Base-by-base conservation (phyloP, 2,113 vertebrate species). In the Gymnarchus niloticus region DNA sequence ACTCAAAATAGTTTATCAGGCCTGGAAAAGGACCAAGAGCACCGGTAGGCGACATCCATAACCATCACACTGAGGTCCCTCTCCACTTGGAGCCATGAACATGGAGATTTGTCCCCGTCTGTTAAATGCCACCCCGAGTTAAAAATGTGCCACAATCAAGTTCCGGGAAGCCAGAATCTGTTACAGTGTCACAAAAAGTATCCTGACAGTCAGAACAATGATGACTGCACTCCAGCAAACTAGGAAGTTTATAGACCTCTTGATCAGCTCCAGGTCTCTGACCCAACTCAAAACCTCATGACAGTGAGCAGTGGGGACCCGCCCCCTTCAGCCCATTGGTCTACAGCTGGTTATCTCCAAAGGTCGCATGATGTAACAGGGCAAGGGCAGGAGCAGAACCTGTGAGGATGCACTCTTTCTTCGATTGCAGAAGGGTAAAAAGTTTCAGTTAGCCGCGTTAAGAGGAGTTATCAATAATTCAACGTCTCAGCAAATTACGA, bases 401-500 rank as follows among this genome's bases (percentile, higher is more conserved):
- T n/a, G 83, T 19, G 41, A 84, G 12, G 57, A 21, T 8, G 14
- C 37, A 19, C 65, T n/a, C 57, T 19, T n/a, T 10, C 61, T 5
- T 10, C 10, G 7, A 56, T 2, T 1, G 25, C 19, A 33, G 51
- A 51, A 28, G 9, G 28, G 84, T 6, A 33, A 25, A 14, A 23
- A 61, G 28, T 0, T 33, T 48, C 61, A 85, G 84, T 85, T 89
- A 87, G 88, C 87, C 76, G 51, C 59, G 89, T 85, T 89, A 87
- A 84, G 84, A 80, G 83, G 56, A 88, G 90, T 41, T 81, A 92
- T 94, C 86, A 93, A 93, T 93, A 92, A 94, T 94, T 91, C 87
- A 95, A 89, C 80, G 84, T 9, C 87, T n/a, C 25, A 88, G 87
- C 83, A 84, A 89, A 91, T 93, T 90, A 92, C 81, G 48, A 28